Conservation (phyloP, 53 echinoderm and acorn worm species). For the Temnopleurus reevesii region DNA sequence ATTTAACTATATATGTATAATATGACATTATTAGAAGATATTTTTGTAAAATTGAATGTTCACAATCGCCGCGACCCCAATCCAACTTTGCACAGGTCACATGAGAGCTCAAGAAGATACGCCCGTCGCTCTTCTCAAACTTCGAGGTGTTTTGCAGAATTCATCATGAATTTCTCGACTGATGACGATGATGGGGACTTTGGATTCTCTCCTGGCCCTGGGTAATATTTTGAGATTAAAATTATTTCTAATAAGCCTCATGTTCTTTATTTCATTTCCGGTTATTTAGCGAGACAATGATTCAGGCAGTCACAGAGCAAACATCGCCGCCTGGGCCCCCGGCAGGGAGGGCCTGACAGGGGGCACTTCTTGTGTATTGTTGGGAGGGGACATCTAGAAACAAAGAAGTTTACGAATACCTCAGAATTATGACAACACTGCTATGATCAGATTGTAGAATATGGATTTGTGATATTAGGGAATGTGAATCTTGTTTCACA, state of each 20-base stretch:
- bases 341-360: neutral
- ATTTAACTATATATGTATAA: no score
- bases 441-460: no score
- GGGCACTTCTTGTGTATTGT: no score
- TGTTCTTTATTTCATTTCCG: neutral
- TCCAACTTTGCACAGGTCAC: neutral
- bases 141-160: neutral
- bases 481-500: no score
- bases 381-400: no score
- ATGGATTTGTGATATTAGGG: no score
- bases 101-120: constrained; percentile 1
- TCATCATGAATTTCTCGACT: constrained; percentile 48
- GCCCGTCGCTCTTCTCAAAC: neutral
- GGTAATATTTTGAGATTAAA: neutral
- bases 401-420: no score
- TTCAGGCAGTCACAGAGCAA: neutral
- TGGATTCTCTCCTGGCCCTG: constrained; percentile 14
- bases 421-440: no score
- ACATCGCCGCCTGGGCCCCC: neutral
- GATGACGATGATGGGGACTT: constrained; percentile 55
- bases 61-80: neutral
- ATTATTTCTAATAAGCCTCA: neutral
- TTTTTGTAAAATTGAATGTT: no score
- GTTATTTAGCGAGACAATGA: neutral
- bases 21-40: no score